phyloP scores from a whole-genome alignment of 1,140 invertebrate species.

The Drosophila sechellia region DNA sequence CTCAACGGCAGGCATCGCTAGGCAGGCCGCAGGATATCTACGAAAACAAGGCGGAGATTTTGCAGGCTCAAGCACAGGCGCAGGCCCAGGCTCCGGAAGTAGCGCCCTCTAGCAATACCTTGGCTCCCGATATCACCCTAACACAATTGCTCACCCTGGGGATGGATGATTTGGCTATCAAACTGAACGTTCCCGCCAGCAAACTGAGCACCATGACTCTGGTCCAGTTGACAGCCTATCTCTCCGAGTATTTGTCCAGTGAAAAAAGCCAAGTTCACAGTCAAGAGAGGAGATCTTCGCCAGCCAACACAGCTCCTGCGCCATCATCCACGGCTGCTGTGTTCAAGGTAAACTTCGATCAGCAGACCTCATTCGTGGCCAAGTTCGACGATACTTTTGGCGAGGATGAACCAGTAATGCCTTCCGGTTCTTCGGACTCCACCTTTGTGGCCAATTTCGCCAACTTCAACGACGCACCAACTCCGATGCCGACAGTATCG shows the following conservation, averaged over 20 bases:
- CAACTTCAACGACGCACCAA: constrained; percentile 85
- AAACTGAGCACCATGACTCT: constrained; percentile 93
- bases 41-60: constrained; percentile 78
- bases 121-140: constrained; percentile 90
- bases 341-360: constrained; percentile 87
- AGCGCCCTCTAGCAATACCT: constrained; percentile 29
- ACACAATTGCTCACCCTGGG: constrained; percentile 92
- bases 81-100: constrained; percentile 5
- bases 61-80: constrained; percentile 70
- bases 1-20: constrained; percentile 66
- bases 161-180: constrained; percentile 90
- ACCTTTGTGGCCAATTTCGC: constrained; percentile 88
- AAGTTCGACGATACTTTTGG: constrained; percentile 87
- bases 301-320: constrained; percentile 52
- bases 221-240: constrained; percentile 92
- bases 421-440: constrained; percentile 6
- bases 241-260: constrained; percentile 87
- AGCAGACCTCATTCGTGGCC: constrained; percentile 83
- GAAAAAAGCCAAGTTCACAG: constrained; percentile 67
- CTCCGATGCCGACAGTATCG: constrained; percentile 62
- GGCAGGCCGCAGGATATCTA: constrained; percentile 73
- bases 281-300: constrained; percentile 18
- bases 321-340: constrained; percentile 58
- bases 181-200: constrained; percentile 90
- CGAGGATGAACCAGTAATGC: constrained; percentile 53